Evolutionary conservation across 2,888 invertebrate species (phyloP), one percentile per base, ranked within the genome.

Genomic region (Patella ulyssiponensis): DNA sequence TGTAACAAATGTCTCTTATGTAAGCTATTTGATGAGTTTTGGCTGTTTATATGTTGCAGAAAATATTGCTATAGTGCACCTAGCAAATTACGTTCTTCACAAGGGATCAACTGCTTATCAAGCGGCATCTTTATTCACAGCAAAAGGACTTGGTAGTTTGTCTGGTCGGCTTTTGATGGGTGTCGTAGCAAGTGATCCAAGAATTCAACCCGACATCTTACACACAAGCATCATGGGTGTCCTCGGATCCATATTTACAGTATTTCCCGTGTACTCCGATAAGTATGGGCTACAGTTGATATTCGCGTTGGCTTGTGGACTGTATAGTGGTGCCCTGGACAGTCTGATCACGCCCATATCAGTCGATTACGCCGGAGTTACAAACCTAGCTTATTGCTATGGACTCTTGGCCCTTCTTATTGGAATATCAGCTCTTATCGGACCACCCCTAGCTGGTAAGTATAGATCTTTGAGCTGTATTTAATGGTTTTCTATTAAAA

Each of bases 391-490:
- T 1, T 58, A 71, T 54, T 79, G 77, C 17, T 71, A 78, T 33
- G 81, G 81, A 14, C 52, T 72, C 27, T 54, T 79, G 54, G 77
- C 53, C 27, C 75, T 78, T 20, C 54, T 64, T 51, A 56, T 70
- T 14, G 79, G 81, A 17, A n/a, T 79, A 15, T 79, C 79, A 17
- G 70, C 33, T 70, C 52, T 81, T 11, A 23, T 52, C 1, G 81
- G 81, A 53, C 77, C 81, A 5, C 81, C 81, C 17, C 15, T 81
- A 52, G 76, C 81, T 64, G 81, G 81, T 81, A 76, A 20, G 73
- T 79, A 44, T 44, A 9, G 9, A 44, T 44, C 0, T 44, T 33
- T 33, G 33, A 33, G 33, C 33, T 33, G 33, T 33, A 33, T 4
- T 33, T 44, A 9, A 1, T 44, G 44, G 44, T 44, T 44, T 44